Percentiles rank a stretch among this genome's conserved stretches.
phyloP scores from a whole-genome alignment of 2,113 vertebrate genomes.

The Pachyramphus minor region DNA sequence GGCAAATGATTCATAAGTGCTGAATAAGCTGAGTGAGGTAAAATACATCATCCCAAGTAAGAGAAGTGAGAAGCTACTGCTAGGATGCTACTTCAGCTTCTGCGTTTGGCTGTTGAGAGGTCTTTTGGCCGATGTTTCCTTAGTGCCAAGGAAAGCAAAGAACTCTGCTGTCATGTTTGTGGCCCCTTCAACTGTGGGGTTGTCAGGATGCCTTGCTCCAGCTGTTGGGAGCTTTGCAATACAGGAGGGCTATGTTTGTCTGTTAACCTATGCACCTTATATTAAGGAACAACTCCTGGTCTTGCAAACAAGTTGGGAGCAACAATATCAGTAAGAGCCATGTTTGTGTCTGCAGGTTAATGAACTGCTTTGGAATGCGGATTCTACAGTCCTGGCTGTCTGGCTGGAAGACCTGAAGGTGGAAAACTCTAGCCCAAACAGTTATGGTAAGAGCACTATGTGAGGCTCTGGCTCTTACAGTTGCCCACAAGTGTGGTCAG shows the following conservation, averaged over 20 bases:
- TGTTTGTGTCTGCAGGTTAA: constrained; percentile 79
- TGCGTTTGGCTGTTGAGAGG: not conserved
- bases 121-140: not conserved
- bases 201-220: not conserved
- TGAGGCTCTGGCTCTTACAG: not conserved
- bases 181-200: not conserved
- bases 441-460: constrained; percentile 72
- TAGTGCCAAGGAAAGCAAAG: not conserved
- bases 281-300: not conserved
- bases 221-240: not conserved
- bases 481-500: not conserved
- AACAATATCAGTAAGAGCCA: not conserved
- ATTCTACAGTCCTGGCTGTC: constrained; percentile 85
- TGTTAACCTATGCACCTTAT: fast-evolving
- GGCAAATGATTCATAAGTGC: not conserved
- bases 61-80: not conserved
- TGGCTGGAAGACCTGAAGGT: constrained; percentile 86
- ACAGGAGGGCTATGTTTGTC: fast-evolving
- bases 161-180: not conserved
- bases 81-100: not conserved
- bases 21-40: not conserved
- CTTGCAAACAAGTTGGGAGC: not conserved
- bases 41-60: not conserved
- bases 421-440: constrained; percentile 56
- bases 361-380: constrained; percentile 92